Conservation (phyloP, 2,888 invertebrate genomes). For the Brenthis daphne region DNA sequence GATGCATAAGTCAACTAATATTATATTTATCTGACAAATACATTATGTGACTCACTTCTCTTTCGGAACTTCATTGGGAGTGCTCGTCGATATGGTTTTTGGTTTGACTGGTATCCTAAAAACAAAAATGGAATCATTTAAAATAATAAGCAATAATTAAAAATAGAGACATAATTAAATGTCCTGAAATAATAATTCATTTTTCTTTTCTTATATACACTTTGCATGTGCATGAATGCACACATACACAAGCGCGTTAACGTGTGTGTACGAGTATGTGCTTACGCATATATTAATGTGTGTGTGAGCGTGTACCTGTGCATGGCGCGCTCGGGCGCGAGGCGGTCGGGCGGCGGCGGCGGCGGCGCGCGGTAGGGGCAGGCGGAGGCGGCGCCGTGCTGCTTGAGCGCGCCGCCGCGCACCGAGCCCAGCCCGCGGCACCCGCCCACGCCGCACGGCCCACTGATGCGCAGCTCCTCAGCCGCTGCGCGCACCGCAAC, state of each 20-base stretch:
- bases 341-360: slow-evolving; percentile 52
- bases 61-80: slow-evolving; percentile 60
- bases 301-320: background rate
- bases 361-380: slow-evolving; percentile 85
- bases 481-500: slow-evolving; percentile 69
- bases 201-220: too few species aligned
- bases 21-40: background rate
- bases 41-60: slow-evolving; percentile 54
- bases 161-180: too few species aligned
- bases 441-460: slow-evolving; percentile 91
- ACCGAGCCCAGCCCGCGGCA: slow-evolving; percentile 96
- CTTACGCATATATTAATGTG: too few species aligned
- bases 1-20: background rate
- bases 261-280: too few species aligned
- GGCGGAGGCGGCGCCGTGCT: slow-evolving; percentile 86
- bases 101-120: slow-evolving; percentile 57
- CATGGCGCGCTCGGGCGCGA: slow-evolving; percentile 41
- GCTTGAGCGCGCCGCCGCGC: slow-evolving; percentile 88
- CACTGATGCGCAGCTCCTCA: slow-evolving; percentile 82
- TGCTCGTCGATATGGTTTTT: slow-evolving; percentile 57
- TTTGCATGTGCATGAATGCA: too few species aligned
- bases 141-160: too few species aligned
- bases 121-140: slow-evolving; percentile 26
- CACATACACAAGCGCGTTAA: too few species aligned
- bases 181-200: too few species aligned